Evolutionary conservation across 1,140 invertebrate genomes (phyloP).

Genomic region (Heliconius nattereri): DNA sequence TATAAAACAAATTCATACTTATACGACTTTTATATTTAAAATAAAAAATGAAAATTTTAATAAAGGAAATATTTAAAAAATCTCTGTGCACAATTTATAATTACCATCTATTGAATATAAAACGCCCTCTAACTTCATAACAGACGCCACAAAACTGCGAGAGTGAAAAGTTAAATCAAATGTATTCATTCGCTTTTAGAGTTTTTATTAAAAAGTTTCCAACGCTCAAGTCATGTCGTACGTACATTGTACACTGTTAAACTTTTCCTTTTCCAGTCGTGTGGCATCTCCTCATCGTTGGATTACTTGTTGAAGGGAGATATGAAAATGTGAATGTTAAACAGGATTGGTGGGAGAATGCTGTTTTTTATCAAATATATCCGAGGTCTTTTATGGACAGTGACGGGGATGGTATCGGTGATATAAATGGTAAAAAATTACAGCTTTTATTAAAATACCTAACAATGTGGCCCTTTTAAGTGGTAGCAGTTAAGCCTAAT

Average conservation of each 20-base stretch:
- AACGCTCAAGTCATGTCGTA: neutral
- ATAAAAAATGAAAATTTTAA: no score
- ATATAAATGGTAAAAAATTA: conserved; percentile 82
- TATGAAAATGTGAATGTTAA: conserved; percentile 57
- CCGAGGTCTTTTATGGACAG: conserved; percentile 85
- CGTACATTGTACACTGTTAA: neutral
- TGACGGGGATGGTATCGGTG: conserved; percentile 85
- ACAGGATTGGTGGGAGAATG: conserved; percentile 84
- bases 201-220: conserved; percentile 10
- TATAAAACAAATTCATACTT: no score
- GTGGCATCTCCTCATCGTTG: conserved; percentile 39
- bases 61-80: neutral
- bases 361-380: conserved; percentile 86
- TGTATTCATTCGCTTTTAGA: neutral
- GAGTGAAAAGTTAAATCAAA: conserved; percentile 1
- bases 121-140: neutral
- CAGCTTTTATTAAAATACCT: no score
- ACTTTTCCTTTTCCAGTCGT: conserved; percentile 42
- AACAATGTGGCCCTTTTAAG: no score
- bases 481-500: no score
- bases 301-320: conserved; percentile 34
- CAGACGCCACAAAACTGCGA: neutral
- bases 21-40: no score
- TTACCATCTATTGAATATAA: neutral
- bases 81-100: neutral